Conservation (phyloP, 2,113 vertebrate genomes). For the Circaetus gallicus region DNA sequence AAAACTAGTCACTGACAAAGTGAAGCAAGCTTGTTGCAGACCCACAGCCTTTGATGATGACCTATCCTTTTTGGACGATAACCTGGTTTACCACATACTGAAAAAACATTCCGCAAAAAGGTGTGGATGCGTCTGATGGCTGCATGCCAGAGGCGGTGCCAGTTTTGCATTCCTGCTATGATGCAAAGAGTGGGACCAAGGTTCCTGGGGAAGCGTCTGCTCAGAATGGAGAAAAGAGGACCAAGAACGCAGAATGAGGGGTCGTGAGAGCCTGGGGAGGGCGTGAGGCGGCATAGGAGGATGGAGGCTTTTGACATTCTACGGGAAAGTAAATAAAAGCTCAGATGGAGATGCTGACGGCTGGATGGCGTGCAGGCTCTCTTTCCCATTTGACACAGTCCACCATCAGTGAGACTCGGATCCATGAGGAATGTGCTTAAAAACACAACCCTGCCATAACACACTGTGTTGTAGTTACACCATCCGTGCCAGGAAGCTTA, state of each 20-base stretch:
- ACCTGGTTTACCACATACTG: conserved; percentile 92
- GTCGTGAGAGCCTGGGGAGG: conserved; percentile 41
- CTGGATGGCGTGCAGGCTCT: conserved; percentile 17
- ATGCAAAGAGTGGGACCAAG: conserved; percentile 77
- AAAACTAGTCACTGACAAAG: conserved; percentile 90
- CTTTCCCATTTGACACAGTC: conserved; percentile 50
- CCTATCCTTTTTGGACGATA: conserved; percentile 94
- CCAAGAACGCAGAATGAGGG: conserved; percentile 68
- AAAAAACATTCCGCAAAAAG: conserved; percentile 96
- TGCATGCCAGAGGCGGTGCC: conserved; percentile 33
- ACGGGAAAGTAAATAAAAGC: conserved; percentile 28
- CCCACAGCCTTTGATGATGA: conserved; percentile 93
- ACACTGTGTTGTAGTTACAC: neutral
- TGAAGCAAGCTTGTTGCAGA: conserved; percentile 90
- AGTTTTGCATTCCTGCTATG: conserved; percentile 76
- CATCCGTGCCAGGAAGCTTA: neutral
- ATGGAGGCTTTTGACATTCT: conserved; percentile 18
- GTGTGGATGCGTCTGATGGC: conserved; percentile 90
- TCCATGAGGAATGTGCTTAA: conserved; percentile 62
- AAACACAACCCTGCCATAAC: conserved; percentile 61
- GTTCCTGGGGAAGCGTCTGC: conserved; percentile 69
- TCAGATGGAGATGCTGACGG: conserved; percentile 42
- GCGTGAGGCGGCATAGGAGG: neutral
- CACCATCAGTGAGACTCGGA: conserved; percentile 23
- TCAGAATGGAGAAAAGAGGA: conserved; percentile 70